Base-by-base conservation (phyloP, 2,113 vertebrate species). In the Australoheros scitulus region DNA sequence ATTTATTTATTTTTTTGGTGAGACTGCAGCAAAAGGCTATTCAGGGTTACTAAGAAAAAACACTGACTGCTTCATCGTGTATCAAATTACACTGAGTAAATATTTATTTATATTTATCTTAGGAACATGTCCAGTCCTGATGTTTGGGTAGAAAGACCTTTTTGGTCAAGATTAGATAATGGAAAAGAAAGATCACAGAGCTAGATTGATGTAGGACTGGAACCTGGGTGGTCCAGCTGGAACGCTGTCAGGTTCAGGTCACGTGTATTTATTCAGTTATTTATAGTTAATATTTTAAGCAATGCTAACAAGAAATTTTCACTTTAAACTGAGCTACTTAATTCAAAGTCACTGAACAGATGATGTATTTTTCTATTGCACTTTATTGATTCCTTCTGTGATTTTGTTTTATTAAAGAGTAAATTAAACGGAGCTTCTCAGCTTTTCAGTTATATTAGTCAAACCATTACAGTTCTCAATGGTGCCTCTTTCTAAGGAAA, bases 91-190 rank as follows among this genome's bases (percentile, higher is more conserved):
- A 68, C 64, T 6, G 7, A 24, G 56, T 59, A 64, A 2, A 29
- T 0, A 1, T 70, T 50, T 14, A 20, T 29, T 36, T 36, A 36
- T 36, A 36, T 29, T 50, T 20, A 50, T 70, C 29, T 1, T 1
- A 18, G 29, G 65, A 52, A 52, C 50, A 13, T 26, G 26, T 70
- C 15, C 24, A 50, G 65, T 70, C 41, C 22, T 3, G 15, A 43
- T 70, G 17, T 72, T 72, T 50, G 47, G 4, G 17, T 0, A 52
- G 17, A 0, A 72, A 1, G 43, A 72, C 11, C 52, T 0, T 2
- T 32, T 72, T 52, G 65, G 24, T 72, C 9, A 52, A 24, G 24
- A 52, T 13, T 3, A 52, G 24, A 32, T 52, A 57, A 26, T 29
- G n/a, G n/a, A 38, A 56, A 22, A 43, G 11, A 4, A 7, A 68